Evolutionary conservation across 2,888 invertebrate genomes (phyloP), one percentile per base, ranked within the genome.

Genomic region (Norana najaformis): DNA sequence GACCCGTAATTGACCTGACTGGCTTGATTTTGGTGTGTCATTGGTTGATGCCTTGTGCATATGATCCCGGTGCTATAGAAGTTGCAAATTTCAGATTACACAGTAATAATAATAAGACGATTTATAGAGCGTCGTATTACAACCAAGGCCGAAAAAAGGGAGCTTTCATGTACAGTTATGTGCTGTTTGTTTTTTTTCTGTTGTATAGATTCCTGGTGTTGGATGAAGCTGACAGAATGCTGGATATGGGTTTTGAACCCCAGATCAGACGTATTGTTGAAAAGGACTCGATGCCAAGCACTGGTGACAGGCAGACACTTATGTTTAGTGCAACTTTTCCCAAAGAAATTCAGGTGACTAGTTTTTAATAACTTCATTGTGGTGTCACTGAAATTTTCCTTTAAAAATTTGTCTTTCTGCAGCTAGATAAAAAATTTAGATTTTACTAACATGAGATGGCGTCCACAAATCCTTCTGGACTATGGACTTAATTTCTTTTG

Each of bases 271-370:
- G 96, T 91, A 96, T 97, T 93, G 98, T 98, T 92, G 98, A 99
- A 93, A 95, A 98, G 94, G 96, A 97, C 94, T 97, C 97, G 95
- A 99, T 99, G 99, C 99, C 99, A 89, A 96, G 96, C 91, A 97
- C 98, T 41, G 98, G 98, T 90, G 97, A 98, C 93, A 96, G 99
- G 91, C 99, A 99, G 95, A 99, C 99, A 18, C 97, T 99, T 93
- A 99, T 99, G 99, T 99, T 99, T 96, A 99, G 99, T 90, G 99
- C 99, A 89, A 99, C 99, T 93, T 99, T 99, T 96, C 99, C 99
- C 88, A 98, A 99, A 95, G 99, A 99, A 95, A 99, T 99, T 93
- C 98, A 98, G 96, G 96, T 96, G 92, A 88, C 91, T 85, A 36
- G 4, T 85, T 85, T 37, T 36, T 36, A 11, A 36, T 13, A 16